Evolutionary conservation across 2,888 invertebrate genomes (phyloP).

Genomic region (Andrena fulva): DNA sequence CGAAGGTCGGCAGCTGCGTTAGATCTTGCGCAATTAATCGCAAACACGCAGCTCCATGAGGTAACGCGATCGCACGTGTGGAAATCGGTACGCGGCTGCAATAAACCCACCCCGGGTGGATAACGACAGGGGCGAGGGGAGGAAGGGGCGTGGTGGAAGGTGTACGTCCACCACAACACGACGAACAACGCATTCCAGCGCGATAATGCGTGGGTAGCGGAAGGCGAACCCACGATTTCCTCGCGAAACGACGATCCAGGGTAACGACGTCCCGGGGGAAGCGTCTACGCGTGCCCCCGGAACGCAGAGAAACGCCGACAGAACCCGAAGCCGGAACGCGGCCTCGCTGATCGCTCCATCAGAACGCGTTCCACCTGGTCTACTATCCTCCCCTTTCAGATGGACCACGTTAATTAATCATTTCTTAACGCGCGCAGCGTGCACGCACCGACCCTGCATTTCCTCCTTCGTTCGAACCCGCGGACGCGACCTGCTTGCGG

Average conservation of each 20-base stretch:
- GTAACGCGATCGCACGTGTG: conserved; percentile 59
- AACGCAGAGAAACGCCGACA: conserved; percentile 13
- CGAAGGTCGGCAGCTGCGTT: conserved; percentile 53
- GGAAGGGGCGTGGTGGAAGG: conserved; percentile 19
- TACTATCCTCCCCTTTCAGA: neutral
- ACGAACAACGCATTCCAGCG: conserved; percentile 49
- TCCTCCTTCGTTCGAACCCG: neutral
- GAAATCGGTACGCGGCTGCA: conserved; percentile 54
- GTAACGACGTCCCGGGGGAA: conserved; percentile 44
- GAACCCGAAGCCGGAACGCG: neutral
- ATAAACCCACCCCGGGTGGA: conserved; percentile 29
- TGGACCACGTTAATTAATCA: conserved; percentile 2
- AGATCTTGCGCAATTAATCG: conserved; percentile 65
- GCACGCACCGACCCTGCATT: neutral
- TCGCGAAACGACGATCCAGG: conserved; percentile 33
- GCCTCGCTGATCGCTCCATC: conserved; percentile 14
- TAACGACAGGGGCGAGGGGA: conserved; percentile 23
- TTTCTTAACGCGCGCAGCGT: neutral
- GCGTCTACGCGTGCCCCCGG: conserved; percentile 23
- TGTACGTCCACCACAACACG: conserved; percentile 11
- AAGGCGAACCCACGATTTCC: conserved; percentile 60
- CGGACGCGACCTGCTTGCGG: neutral
- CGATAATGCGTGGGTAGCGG: conserved; percentile 64
- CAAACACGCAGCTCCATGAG: conserved; percentile 24
- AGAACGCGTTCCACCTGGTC: neutral